Conservation (phyloP, 2,113 vertebrate genomes). For the Panurus biarmicus region DNA sequence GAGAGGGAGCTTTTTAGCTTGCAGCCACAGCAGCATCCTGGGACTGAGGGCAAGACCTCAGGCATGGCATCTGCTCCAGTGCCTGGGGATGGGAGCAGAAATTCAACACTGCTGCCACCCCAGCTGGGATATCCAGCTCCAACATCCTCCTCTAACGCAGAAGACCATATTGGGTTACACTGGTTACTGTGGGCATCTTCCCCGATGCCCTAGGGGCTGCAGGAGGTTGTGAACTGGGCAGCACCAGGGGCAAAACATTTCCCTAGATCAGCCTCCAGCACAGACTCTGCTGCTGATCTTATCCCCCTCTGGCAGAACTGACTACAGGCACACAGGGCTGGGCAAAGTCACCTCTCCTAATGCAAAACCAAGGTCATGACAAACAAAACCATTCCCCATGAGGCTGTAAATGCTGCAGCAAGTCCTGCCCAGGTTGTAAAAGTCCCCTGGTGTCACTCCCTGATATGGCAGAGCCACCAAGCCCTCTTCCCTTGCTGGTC, state of each 20-base stretch:
- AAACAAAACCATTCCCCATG: neutral
- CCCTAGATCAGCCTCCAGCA: neutral
- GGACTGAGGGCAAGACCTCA: neutral
- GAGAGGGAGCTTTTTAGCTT: neutral
- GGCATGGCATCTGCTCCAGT: neutral
- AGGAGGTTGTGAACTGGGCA: neutral
- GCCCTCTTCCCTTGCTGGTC: neutral
- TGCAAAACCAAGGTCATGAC: accelerated
- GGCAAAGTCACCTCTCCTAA: neutral
- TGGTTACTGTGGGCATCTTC: neutral
- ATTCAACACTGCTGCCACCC: neutral
- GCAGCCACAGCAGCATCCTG: accelerated
- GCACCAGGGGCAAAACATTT: accelerated
- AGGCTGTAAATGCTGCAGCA: neutral
- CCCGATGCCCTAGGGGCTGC: accelerated
- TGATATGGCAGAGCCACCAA: neutral
- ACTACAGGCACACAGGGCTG: neutral
- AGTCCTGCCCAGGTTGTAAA: neutral
- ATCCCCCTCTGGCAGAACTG: neutral
- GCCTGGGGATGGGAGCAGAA: neutral
- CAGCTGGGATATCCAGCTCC: neutral
- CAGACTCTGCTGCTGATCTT: neutral
- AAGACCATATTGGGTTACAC: neutral
- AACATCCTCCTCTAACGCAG: neutral
- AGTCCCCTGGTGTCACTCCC: neutral